Evolutionary conservation across 2,888 invertebrate genomes (phyloP), one percentile per base, ranked within the genome.

Genomic region (Ormyrus thymus): DNA sequence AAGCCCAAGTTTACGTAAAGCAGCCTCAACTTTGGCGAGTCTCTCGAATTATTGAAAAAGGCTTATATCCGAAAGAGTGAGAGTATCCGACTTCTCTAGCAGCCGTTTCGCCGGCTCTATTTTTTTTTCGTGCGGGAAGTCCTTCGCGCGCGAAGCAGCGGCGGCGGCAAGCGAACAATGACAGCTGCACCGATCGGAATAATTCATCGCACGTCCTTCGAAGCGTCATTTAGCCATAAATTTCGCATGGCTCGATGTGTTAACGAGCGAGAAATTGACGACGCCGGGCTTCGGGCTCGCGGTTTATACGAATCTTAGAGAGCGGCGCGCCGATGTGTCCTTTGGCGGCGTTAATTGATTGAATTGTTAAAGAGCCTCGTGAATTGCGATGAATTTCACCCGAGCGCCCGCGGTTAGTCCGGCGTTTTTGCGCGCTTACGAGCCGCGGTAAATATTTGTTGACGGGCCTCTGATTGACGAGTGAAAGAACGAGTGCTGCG

Each of bases 251-350:
- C 15, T 7, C 62, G 46, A n/a, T 65, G 58, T 58, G 58, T 69
- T 78, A 74, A 64, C 69, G 58, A 58, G 82, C 81, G 81, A 83
- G 84, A 84, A 77, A 84, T 84, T 83, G 84, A 82, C 83, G 48
- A 58, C 11, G 45, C 13, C 13, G n/a, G n/a, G 15, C 13, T 48
- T 64, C 15, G 13, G 15, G 51, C 11, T n/a, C 11, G 13, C 11
- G 2, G 53, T 73, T 43, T 59, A 51, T 51, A 58, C 13, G 56
- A 70, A 62, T 76, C 64, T 64, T 50, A 58, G 7, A 29, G 15
- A 13, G n/a, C 29, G 64, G 58, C 56, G 11, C 58, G 8, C 29
- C 48, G 51, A 74, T 65, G 43, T 13, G 11, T 56, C 48, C 48
- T 43, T 61, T 61, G 11, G 13, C 8, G 46, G 53, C n/a, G 53